Evolutionary conservation across 1,140 invertebrate genomes (phyloP), one percentile per base, ranked within the genome.

Genomic region (Monomorium pharaonis): DNA sequence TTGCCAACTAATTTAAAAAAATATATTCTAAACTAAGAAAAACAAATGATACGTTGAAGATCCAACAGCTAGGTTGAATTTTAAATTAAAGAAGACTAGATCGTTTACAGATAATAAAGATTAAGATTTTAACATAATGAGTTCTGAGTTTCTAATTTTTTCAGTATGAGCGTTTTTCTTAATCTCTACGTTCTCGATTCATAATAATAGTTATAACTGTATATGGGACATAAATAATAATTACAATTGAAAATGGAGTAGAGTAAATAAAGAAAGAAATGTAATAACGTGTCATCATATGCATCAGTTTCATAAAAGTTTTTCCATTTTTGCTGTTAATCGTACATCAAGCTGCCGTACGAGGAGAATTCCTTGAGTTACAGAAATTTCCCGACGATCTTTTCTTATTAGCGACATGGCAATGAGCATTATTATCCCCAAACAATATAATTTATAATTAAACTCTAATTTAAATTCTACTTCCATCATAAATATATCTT

Each of bases 391-490:
- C 74, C 72, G 44, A 84, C 60, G 56, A 84, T 42, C 6, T 76
- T 77, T 27, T 63, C 44, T 33, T 63, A 84, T 85, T 54, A 37
- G 75, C 72, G 62, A 65, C 63, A 83, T 83, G 78, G 78, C 78
- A 9, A 83, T 51, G 78, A 83, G 78, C 78, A 58, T 83, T 72
- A 83, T 83, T 83, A 83, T 83, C 78, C 78, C 67, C n/a, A 83
- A 83, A 74, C 78, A 83, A 83, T 83, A 83, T 83, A 74, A 72
- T 74, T 33, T 30, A 30, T 16, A 56, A 42, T 44, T 83, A 16
- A 81, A 72, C 0, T 72, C 0, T 24, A 56, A 37, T 33, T 42
- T 14, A 18, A 33, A 6, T 37, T 12, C 18, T 60, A 76, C n/a
- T 51, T 33, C n/a, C 14, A 6, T 51, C 24, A 9, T 37, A 69